These are phyloP conservation scores for Tyrophagus putrescentiae DNA, from an alignment of 1,140 invertebrate species.

Conservation along the genomic window DNA sequence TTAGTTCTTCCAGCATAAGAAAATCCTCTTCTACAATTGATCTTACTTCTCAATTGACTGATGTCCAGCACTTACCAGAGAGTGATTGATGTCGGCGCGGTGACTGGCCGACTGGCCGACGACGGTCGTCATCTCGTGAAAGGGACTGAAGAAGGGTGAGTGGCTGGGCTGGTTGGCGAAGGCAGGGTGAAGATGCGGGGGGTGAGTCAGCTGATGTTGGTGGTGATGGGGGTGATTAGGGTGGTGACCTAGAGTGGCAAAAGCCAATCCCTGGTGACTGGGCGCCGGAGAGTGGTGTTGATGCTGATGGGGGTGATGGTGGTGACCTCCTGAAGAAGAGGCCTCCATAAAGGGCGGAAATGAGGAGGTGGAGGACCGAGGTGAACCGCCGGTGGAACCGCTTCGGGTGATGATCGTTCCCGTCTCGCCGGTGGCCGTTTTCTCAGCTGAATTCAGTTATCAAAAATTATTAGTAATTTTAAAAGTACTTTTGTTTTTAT, in stretches of 20 bases:
- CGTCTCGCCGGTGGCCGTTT: not conserved
- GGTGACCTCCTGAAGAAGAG: too few species aligned
- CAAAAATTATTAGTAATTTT: not conserved
- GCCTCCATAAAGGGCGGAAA: not conserved
- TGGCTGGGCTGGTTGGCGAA: not conserved
- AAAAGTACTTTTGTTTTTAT: too few species aligned
- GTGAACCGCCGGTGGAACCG: conserved; percentile 1
- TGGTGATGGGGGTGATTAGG: not conserved
- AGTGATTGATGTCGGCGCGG: not conserved
- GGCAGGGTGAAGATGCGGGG: not conserved
- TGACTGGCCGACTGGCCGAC: not conserved
- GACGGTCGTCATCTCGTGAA: too few species aligned
- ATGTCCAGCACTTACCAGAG: conserved; percentile 6
- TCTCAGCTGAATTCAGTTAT: not conserved
- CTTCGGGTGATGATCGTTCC: not conserved
- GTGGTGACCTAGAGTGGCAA: not conserved
- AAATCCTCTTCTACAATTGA: too few species aligned
- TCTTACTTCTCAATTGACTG: too few species aligned
- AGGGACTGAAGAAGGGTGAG: conserved; percentile 3
- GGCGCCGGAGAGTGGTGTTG: not conserved
- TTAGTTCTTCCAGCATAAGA: too few species aligned
- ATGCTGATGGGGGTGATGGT: too few species aligned
- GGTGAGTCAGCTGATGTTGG: not conserved
- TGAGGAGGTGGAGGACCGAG: not conserved
- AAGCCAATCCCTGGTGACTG: not conserved